Conservation (phyloP, 2,113 vertebrate species). For the Myocastor coypus region DNA sequence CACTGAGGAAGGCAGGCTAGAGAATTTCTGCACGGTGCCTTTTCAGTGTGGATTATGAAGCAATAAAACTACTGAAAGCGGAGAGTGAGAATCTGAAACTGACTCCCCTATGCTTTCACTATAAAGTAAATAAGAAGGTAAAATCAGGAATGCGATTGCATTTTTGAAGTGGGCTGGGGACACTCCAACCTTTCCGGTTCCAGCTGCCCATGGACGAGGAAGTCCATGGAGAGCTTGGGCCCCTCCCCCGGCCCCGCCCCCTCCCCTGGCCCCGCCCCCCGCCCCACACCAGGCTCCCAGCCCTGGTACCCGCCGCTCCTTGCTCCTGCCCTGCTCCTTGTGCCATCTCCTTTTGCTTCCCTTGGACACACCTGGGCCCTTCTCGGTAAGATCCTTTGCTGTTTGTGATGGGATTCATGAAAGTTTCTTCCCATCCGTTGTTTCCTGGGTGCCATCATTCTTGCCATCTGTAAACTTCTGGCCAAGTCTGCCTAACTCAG, state of each 20-base stretch:
- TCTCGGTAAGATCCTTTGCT: not conserved
- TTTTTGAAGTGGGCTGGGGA: not conserved
- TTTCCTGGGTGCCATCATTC: not conserved
- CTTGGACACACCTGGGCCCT: not conserved
- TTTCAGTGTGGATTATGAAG: not conserved
- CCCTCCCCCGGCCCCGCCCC: no score
- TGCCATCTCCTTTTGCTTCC: not conserved
- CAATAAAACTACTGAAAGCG: not conserved
- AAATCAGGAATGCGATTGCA: not conserved
- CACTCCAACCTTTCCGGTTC: not conserved
- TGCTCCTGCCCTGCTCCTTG: not conserved
- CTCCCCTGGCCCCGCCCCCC: no score
- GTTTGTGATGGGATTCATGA: not conserved
- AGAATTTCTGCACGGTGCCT: not conserved
- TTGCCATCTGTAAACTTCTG: not conserved
- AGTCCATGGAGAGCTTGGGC: not conserved
- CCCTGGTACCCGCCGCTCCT: accelerated
- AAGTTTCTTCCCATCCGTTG: not conserved
- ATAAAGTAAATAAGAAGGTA: not conserved
- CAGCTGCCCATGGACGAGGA: accelerated
- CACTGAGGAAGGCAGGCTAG: not conserved
- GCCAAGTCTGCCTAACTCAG: not conserved
- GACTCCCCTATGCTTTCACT: not conserved
- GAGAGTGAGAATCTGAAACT: not conserved
- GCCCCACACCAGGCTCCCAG: no score